Base-by-base conservation (phyloP, 2,888 invertebrate genomes). In the Lasioglossum oenotherae region DNA sequence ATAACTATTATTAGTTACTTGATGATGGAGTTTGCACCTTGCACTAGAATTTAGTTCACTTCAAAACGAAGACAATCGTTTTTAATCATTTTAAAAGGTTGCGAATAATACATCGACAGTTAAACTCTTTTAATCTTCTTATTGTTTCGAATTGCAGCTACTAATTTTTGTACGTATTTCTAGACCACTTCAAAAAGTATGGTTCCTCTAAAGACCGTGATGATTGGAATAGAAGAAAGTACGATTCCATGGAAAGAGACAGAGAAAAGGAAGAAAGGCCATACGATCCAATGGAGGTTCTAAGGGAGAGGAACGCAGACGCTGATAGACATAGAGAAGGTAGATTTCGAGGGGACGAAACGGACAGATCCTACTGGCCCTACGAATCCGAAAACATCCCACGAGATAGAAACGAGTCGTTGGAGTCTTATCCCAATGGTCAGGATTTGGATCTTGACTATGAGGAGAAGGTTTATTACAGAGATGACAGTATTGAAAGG, bases 211-310 rank as follows among this genome's bases (percentile, higher is more conserved):
- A 93, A 74, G 92, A 92, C 78, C 90, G 93, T 5, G 92, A 92
- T 5, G 91, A 91, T 75, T 91, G 93, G 74, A 74, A 31, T 38
- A 93, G 91, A 69, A 88, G 90, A 41, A 92, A 88, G 79, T 91
- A 91, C 41, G 91, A 91, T 3, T 87, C 81, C 31, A 80, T 86
- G 6, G 93, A 92, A 57, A 89, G 90, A 41, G 91, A 91, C 49
- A 92, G 91, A 78, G 92, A 88, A 12, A 92, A 88, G 80, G 91
- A 91, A 27, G 64, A 41, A 5, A 92, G 91, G 49, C 73, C 92
- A 19, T 95, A 95, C 69, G 94, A 95, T 86, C 92, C 94, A 12
- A 90, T 94, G 85, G 95, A 94, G 74, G 92, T 94, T 53, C 86
- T 94, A 60, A 88, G 95, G 35, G 94, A 94, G 46, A 94, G 92